Base-by-base conservation (phyloP, 2,113 vertebrate species). In the Corythornis vintsioides region DNA sequence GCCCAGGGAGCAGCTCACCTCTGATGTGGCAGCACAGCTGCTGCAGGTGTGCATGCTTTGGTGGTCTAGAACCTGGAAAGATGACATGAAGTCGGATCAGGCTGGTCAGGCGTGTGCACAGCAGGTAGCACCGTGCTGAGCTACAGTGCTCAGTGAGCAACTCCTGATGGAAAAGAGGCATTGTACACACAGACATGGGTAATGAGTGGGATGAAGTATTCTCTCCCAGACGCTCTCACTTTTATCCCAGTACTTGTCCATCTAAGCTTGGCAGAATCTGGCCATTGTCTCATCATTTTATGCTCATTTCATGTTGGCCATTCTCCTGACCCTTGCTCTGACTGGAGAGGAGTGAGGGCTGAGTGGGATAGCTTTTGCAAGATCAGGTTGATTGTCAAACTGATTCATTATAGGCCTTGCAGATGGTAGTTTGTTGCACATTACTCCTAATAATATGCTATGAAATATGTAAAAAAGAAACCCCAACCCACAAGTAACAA, bases 1-100 rank as follows among this genome's bases (percentile, higher is more conserved):
- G 42, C 16, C 6, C 13, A 3, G 38, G 15, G 43, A 74, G 33
- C 42, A 1, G 2, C 55, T 64, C 0, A 0, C 14, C 45, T 7
- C 40, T 69, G 0, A 15, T 31, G 31, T 3, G 28, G 14, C 1
- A 15, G 59, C 45, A n/a, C 14, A 2, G 47, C 26, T 52, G 45
- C 69, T 61, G 28, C 40, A 14, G 14, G 8, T 16, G 11, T 15
- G 13, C 29, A n/a, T 47, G 15, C 5, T 2, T 1, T 29, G 40
- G 29, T 2, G 25, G 33, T 17, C 31, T 29, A 11, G 28, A 31
- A 48, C 6, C 48, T 18, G 72, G 33, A 48, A 38, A 38, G 43
- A 14, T 0, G 2, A 19, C 1, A 1, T 13, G 43, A 19, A 15
- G 35, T 57, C 35, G 53, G n/a, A 29, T 50, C 4, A 8, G 40